These are phyloP conservation scores for Conchocele bisecta DNA, from an alignment of 2,888 invertebrate genomes.

Conservation along the genomic window DNA sequence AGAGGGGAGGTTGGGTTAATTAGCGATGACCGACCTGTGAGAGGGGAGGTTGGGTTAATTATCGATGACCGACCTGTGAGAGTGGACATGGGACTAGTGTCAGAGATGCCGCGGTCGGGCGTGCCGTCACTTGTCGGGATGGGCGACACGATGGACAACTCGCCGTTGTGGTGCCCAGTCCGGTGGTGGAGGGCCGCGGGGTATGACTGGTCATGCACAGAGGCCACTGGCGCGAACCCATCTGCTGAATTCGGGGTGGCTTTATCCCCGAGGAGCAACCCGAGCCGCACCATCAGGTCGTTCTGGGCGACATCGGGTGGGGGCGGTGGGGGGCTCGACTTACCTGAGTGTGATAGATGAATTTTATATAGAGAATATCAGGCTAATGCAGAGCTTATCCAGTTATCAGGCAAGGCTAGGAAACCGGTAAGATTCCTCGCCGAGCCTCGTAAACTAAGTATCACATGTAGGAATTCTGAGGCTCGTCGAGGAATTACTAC, in stretches of 20 bases:
- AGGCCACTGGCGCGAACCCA: constrained; percentile 20
- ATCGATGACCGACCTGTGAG: constrained; percentile 87
- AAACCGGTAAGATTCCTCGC: no score
- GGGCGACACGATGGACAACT: constrained; percentile 85
- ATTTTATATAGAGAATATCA: no score
- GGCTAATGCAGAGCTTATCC: no score
- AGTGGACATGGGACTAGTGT: constrained; percentile 95
- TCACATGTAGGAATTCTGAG: no score
- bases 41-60: no score
- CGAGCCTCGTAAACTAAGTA: no score
- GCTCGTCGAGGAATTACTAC: no score
- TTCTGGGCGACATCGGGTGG: constrained; percentile 86
- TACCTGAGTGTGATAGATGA: no score
- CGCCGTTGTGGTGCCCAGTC: constrained; percentile 69
- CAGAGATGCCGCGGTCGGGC: constrained; percentile 88
- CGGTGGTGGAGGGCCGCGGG: constrained; percentile 30
- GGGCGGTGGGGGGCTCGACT: constrained; percentile 78
- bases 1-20: no score
- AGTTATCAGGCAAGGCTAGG: no score
- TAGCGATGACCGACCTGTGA: no score
- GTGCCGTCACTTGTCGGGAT: constrained; percentile 84
- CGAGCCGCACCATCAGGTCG: constrained; percentile 92
- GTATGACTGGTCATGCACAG: constrained; percentile 24
- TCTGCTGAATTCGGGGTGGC: constrained; percentile 74
- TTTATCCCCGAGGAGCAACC: constrained; percentile 90